Conservation (phyloP, 2,888 invertebrate genomes). For the Hetaerina titia region DNA sequence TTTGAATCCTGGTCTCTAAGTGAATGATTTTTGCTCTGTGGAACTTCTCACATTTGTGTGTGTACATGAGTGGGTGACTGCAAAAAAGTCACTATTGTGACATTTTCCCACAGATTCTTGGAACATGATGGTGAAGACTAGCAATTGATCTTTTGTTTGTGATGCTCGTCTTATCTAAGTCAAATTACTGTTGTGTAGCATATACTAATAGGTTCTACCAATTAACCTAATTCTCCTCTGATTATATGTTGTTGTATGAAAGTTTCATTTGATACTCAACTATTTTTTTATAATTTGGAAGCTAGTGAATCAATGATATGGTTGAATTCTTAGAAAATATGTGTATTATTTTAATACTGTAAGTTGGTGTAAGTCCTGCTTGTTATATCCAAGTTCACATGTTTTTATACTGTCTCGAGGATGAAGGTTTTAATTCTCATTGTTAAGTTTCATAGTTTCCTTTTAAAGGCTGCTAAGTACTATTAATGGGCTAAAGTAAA, state of each 20-base stretch:
- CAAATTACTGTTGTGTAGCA: neutral
- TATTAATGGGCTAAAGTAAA: neutral
- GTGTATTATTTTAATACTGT: neutral
- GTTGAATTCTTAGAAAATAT: neutral
- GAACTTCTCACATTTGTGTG: too few species aligned
- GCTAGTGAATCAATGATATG: neutral
- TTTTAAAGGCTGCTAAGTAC: neutral
- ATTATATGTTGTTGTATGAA: neutral
- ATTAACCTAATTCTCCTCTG: neutral
- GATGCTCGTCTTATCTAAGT: slow-evolving; percentile 6
- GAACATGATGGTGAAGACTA: neutral
- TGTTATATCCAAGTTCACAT: neutral
- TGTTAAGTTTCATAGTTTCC: neutral
- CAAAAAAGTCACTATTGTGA: too few species aligned
- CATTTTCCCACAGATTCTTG: too few species aligned
- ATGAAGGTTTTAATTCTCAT: neutral
- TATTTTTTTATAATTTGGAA: neutral
- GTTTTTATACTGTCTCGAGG: neutral
- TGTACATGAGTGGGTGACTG: too few species aligned
- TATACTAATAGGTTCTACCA: neutral
- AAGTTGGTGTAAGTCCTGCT: neutral
- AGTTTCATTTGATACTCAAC: neutral
- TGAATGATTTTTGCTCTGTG: too few species aligned
- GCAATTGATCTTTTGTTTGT: neutral
- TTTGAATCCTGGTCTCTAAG: too few species aligned